Percentiles rank a stretch among this genome's conserved stretches.
Evolutionary conservation across 2,888 invertebrate genomes (phyloP).

Genomic region (Heliconius sara): DNA sequence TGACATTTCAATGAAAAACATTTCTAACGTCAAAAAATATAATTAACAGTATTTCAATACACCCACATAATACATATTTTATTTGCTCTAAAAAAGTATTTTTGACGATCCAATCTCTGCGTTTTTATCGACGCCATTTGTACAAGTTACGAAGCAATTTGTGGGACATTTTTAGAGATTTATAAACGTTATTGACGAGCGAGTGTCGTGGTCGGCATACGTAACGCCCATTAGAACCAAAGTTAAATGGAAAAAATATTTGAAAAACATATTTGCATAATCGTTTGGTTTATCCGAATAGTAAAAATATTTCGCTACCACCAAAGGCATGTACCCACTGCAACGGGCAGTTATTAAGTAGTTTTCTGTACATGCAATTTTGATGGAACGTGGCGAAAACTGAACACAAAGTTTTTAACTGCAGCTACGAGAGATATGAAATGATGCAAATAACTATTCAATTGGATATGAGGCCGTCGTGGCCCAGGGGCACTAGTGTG

Average conservation of each 20-base stretch:
- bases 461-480: too few relatives aligned
- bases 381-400: too few relatives aligned
- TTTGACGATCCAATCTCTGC: conserved; percentile 21
- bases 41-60: background rate
- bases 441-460: too few relatives aligned
- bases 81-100: background rate
- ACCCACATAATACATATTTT: background rate
- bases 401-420: background rate
- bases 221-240: conserved; percentile 27
- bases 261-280: conserved; percentile 6
- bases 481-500: too few relatives aligned
- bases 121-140: conserved; percentile 42
- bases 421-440: too few relatives aligned
- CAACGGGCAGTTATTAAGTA: too few relatives aligned
- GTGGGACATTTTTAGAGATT: conserved; percentile 37
- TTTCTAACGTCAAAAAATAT: background rate
- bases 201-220: conserved; percentile 29
- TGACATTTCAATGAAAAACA: too few relatives aligned
- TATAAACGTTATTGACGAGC: conserved; percentile 38
- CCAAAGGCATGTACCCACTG: background rate
- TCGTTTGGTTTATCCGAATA: background rate
- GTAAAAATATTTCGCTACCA: background rate
- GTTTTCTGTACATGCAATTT: too few relatives aligned
- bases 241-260: conserved; percentile 7
- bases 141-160: conserved; percentile 38